Conservation (phyloP, 2,888 invertebrate species). For the Microplitis manilae region DNA sequence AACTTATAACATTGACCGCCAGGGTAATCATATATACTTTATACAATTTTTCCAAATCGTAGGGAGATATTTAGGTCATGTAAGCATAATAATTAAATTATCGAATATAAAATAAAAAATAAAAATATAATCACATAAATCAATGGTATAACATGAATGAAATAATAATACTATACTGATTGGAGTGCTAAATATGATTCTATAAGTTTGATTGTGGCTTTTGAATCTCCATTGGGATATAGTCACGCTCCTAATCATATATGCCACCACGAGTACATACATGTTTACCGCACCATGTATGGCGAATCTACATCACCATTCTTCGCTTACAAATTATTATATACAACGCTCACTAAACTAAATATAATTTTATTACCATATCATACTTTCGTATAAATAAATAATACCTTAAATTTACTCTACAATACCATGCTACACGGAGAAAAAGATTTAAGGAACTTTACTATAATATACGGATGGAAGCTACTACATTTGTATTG, state of each 20-base stretch:
- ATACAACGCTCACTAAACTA: background rate
- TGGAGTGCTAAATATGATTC: conserved; percentile 11
- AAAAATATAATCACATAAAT: background rate
- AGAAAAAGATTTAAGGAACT: too few species aligned
- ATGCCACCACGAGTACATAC: background rate
- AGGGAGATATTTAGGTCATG: too few species aligned
- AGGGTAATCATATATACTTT: too few species aligned
- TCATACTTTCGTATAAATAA: background rate
- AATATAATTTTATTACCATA: background rate
- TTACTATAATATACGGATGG: too few species aligned
- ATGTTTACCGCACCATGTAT: background rate
- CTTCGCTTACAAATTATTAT: background rate
- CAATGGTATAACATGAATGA: background rate
- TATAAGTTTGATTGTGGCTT: conserved; percentile 13
- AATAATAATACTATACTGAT: conserved; percentile 4
- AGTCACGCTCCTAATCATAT: conserved; percentile 6
- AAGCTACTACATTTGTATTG: too few species aligned
- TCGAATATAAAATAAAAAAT: background rate
- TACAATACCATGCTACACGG: too few species aligned
- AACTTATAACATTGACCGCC: too few species aligned
- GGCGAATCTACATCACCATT: background rate
- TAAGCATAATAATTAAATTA: too few species aligned
- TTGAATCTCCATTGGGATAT: conserved; percentile 10
- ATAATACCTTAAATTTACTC: too few species aligned
- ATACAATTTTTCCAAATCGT: too few species aligned